Evolutionary conservation across 2,888 invertebrate species (phyloP).

Genomic region (Harpagoxenus sublaevis): DNA sequence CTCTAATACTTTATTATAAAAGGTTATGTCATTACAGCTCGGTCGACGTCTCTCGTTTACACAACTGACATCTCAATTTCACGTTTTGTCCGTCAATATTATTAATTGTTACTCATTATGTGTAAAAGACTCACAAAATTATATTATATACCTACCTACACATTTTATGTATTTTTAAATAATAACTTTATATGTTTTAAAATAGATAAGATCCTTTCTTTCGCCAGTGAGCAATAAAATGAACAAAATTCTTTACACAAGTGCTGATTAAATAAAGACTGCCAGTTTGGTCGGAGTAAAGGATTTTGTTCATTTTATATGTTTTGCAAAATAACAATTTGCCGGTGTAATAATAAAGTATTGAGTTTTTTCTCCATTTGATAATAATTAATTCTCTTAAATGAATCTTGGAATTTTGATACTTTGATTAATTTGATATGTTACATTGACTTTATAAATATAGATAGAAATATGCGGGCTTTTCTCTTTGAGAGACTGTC

Average conservation of each 20-base stretch:
- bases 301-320: too few species aligned
- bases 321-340: background rate
- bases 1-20: conserved; percentile 33
- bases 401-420: background rate
- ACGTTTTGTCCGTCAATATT: conserved; percentile 14
- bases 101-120: background rate
- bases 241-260: too few species aligned
- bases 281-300: too few species aligned
- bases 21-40: background rate
- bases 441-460: background rate
- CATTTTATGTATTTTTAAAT: background rate
- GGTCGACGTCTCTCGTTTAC: conserved; percentile 11
- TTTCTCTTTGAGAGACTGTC: background rate
- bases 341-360: background rate
- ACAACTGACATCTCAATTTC: conserved; percentile 41
- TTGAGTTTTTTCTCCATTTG: background rate
- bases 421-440: background rate
- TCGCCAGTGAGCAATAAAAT: too few species aligned
- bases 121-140: conserved; percentile 18
- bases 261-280: too few species aligned
- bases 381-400: conserved; percentile 25
- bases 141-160: background rate
- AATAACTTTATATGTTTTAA: background rate
- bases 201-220: too few species aligned
- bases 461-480: background rate